Evolutionary conservation across 2,797 vertebrate species (phyloP).

Genomic region (Cirrhinus mrigala): DNA sequence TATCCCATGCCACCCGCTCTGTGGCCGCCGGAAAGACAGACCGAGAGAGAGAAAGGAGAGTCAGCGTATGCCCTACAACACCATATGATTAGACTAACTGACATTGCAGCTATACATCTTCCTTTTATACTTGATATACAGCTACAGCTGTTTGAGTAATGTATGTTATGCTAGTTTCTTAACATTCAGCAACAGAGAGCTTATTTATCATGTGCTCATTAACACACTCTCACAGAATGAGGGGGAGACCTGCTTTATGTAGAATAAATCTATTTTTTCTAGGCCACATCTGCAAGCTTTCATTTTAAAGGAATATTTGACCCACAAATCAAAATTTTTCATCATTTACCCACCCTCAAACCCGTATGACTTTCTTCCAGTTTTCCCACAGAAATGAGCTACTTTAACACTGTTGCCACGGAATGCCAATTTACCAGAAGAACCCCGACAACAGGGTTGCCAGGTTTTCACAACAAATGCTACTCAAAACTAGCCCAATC

Average conservation of each 20-base stretch:
- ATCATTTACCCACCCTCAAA: neutral
- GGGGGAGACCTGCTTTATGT: neutral
- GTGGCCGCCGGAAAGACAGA: neutral
- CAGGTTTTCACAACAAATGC: no score
- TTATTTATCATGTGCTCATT: slow-evolving; percentile 53
- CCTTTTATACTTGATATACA: neutral
- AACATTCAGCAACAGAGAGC: slow-evolving; percentile 59
- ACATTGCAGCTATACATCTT: neutral
- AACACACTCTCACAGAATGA: slow-evolving; percentile 43
- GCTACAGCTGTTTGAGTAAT: slow-evolving; percentile 19
- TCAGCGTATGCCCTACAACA: neutral
- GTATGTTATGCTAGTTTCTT: neutral
- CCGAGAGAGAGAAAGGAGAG: slow-evolving; percentile 1
- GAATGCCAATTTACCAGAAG: no score
- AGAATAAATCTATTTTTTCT: neutral
- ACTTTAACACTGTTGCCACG: no score
- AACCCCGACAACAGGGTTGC: no score
- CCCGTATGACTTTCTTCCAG: neutral
- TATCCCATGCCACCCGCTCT: slow-evolving; percentile 4
- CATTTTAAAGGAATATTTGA: slow-evolving; percentile 18
- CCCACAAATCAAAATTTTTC: neutral
- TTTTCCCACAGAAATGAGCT: no score
- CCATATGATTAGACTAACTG: slow-evolving; percentile 17
- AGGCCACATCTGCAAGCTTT: slow-evolving; percentile 14
- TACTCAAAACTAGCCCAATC: no score